Percentiles rank a stretch among this genome's conserved stretches.
phyloP scores from a whole-genome alignment of 2,888 invertebrate genomes.

The Pomacea canaliculata region DNA sequence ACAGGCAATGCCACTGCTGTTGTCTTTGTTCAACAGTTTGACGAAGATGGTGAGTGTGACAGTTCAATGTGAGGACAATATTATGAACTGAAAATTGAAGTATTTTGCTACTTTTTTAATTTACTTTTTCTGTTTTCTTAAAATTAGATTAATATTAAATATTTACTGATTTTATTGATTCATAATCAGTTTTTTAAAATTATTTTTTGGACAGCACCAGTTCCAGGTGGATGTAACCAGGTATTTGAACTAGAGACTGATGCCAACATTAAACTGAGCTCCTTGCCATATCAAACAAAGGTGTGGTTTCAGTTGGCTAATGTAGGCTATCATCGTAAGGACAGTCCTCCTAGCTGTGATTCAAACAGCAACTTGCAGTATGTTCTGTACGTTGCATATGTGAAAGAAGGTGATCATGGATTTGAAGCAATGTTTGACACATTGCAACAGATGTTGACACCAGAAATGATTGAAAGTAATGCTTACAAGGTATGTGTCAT shows the following conservation, averaged over 20 bases:
- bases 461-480: background rate
- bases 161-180: too few species aligned
- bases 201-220: constrained; percentile 75
- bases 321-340: constrained; percentile 68
- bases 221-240: constrained; percentile 85
- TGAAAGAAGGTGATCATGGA: background rate
- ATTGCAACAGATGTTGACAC: background rate
- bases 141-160: too few species aligned
- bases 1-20: too few species aligned
- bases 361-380: background rate
- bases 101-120: too few species aligned
- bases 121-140: too few species aligned
- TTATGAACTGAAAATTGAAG: too few species aligned
- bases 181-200: too few species aligned
- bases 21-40: too few species aligned
- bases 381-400: constrained; percentile 15
- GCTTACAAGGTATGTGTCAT: background rate
- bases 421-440: background rate
- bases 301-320: constrained; percentile 73
- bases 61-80: too few species aligned
- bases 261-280: constrained; percentile 71
- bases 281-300: constrained; percentile 70
- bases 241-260: constrained; percentile 76
- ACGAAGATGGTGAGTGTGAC: too few species aligned
- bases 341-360: constrained; percentile 59